A percentile compares a stretch with the other conserved stretches of the same genome.
Conservation (phyloP, 2,113 vertebrate genomes). For the Datnioides undecimradiatus region DNA sequence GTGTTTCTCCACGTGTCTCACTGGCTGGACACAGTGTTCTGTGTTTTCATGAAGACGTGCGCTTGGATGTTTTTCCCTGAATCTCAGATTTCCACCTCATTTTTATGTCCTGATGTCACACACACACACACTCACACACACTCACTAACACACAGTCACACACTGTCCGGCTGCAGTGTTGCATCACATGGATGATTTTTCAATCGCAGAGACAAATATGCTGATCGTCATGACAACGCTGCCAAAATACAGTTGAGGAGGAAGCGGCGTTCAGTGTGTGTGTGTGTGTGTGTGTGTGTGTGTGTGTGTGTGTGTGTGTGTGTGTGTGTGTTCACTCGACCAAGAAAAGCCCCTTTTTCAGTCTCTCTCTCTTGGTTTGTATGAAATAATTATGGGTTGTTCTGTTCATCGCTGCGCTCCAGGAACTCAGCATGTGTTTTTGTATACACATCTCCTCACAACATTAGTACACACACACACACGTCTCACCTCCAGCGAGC, state of each 20-base stretch:
- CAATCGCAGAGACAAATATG: slow-evolving; percentile 66
- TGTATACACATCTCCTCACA: neutral
- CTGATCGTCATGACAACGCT: slow-evolving; percentile 76
- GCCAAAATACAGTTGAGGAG: slow-evolving; percentile 65
- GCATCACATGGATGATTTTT: slow-evolving; percentile 74
- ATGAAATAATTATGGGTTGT: slow-evolving; percentile 71
- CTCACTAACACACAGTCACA: slow-evolving; percentile 7
- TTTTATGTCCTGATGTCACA: slow-evolving; percentile 67
- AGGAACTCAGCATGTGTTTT: slow-evolving; percentile 59
- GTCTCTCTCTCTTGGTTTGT: slow-evolving; percentile 22
- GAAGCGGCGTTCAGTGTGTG: slow-evolving; percentile 38
- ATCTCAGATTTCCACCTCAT: slow-evolving; percentile 65
- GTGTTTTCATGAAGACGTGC: slow-evolving; percentile 12
- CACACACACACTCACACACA: slow-evolving; percentile 20
- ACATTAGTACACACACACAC: neutral
- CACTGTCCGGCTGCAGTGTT: slow-evolving; percentile 41
- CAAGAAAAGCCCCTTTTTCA: neutral
- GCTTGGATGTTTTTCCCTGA: slow-evolving; percentile 41
- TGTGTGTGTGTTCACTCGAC: slow-evolving; percentile 25
- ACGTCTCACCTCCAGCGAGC: slow-evolving; percentile 41
- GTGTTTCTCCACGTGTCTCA: neutral
- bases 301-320: slow-evolving; percentile 32
- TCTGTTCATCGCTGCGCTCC: slow-evolving; percentile 56
- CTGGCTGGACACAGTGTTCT: neutral
- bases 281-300: slow-evolving; percentile 2